A percentile compares a stretch with the other conserved stretches of the same genome.
Conservation (phyloP, 1,140 invertebrate genomes). For the Rhyzopertha dominica region DNA sequence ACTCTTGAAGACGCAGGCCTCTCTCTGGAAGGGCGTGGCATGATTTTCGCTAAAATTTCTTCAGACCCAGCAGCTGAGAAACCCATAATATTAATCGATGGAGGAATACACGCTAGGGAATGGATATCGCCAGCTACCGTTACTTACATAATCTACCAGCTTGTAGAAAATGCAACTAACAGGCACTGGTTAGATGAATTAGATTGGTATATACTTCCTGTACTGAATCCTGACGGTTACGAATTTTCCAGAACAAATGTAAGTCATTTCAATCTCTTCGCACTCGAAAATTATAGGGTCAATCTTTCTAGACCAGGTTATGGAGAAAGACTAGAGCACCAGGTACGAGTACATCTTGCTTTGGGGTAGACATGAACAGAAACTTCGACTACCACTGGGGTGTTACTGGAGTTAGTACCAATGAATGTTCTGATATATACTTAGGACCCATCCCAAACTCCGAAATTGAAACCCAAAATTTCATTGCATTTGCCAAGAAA, state of each 20-base stretch:
- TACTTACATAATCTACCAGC: conserved; percentile 74
- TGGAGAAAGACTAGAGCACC: conserved; percentile 77
- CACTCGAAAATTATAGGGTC: too few relatives aligned
- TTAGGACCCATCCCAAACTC: conserved; percentile 82
- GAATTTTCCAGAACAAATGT: conserved; percentile 70
- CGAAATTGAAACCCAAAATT: conserved; percentile 79
- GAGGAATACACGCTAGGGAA: conserved; percentile 85
- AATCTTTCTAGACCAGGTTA: conserved; percentile 60
- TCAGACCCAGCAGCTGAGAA: conserved; percentile 56
- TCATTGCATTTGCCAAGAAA: conserved; percentile 52
- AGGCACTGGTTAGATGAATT: conserved; percentile 64
- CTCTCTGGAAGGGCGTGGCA: conserved; percentile 66
- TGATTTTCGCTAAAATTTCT: conserved; percentile 68
- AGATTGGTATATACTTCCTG: conserved; percentile 79
- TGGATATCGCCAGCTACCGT: conserved; percentile 87
- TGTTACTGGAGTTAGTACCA: conserved; percentile 70
- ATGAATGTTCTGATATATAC: conserved; percentile 86
- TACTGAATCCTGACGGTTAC: conserved; percentile 85
- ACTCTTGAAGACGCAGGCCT: conserved; percentile 67
- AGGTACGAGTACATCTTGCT: conserved; percentile 54
- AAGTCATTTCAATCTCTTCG: conserved; percentile 39
- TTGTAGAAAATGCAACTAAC: conserved; percentile 67
- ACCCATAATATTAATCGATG: conserved; percentile 59
- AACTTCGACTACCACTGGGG: conserved; percentile 82
- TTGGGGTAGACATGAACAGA: conserved; percentile 75